phyloP scores from a whole-genome alignment of 2,797 vertebrate species.

The Malurus leucopterus region DNA sequence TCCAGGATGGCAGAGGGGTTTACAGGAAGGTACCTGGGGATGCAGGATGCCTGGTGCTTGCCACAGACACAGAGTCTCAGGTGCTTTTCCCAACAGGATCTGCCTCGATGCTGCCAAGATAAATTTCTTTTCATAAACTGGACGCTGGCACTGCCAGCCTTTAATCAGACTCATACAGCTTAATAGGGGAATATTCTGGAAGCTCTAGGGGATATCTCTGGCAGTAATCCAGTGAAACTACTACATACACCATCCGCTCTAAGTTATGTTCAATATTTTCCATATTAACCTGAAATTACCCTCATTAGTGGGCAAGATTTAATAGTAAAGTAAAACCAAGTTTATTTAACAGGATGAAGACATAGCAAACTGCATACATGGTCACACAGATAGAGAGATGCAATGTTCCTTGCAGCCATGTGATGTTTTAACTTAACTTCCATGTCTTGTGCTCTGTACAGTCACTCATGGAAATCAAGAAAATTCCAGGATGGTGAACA shows the following conservation, averaged over 20 bases:
- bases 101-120: conserved; percentile 24
- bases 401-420: not conserved
- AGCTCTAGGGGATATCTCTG: conserved; percentile 21
- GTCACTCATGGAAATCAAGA: not conserved
- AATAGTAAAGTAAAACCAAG: not conserved
- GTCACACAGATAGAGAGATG: not conserved
- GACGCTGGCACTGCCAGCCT: not conserved
- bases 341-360: not conserved
- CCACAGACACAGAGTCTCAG: conserved; percentile 14
- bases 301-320: not conserved
- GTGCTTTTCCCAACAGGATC: conserved; percentile 30
- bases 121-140: conserved; percentile 17
- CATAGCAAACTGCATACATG: not conserved
- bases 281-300: conserved; percentile 28
- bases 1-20: not conserved
- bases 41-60: not conserved
- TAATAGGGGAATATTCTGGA: conserved; percentile 16
- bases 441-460: not conserved
- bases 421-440: not conserved
- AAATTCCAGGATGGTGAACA: not conserved
- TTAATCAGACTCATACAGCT: conserved; percentile 37
- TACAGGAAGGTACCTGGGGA: conserved; percentile 7
- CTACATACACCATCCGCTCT: not conserved
- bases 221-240: conserved; percentile 2
- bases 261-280: conserved; percentile 11